Conservation (phyloP, 2,888 invertebrate species). For the Agonopterix alstromeriana region DNA sequence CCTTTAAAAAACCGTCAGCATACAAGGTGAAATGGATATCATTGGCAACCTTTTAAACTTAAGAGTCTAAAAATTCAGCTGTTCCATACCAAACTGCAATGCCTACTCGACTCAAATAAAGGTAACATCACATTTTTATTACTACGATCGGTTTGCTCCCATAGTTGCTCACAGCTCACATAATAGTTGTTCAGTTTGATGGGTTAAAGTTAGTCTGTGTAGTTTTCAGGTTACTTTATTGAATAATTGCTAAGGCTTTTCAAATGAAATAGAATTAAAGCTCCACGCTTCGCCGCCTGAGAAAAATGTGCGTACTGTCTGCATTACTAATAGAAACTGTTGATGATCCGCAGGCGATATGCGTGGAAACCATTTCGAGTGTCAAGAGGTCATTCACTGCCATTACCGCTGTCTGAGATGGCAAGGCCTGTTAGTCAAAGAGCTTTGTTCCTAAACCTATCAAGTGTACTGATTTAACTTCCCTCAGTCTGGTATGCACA, state of each 20-base stretch:
- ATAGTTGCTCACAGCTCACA: too few relatives aligned
- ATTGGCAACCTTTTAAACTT: too few relatives aligned
- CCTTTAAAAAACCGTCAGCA: too few relatives aligned
- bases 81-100: too few relatives aligned
- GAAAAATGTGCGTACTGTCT: conserved; percentile 28
- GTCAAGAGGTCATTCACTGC: conserved; percentile 31
- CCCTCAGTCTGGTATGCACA: background rate
- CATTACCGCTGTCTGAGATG: conserved; percentile 15
- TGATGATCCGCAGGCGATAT: conserved; percentile 8
- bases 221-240: too few relatives aligned
- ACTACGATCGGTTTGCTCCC: too few relatives aligned
- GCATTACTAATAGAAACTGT: conserved; percentile 29
- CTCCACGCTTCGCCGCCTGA: conserved; percentile 55
- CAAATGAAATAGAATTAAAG: background rate
- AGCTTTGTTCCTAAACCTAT: conserved; percentile 2
- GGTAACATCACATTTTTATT: too few relatives aligned
- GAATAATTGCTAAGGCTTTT: background rate
- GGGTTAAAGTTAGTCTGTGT: too few relatives aligned
- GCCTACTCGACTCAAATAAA: too few relatives aligned
- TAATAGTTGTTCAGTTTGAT: too few relatives aligned
- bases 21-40: too few relatives aligned
- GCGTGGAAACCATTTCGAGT: conserved; percentile 22
- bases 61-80: too few relatives aligned
- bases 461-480: conserved; percentile 3
- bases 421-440: conserved; percentile 6